Evolutionary conservation across 2,113 vertebrate species (phyloP).

Genomic region (Taurulus bubalis): DNA sequence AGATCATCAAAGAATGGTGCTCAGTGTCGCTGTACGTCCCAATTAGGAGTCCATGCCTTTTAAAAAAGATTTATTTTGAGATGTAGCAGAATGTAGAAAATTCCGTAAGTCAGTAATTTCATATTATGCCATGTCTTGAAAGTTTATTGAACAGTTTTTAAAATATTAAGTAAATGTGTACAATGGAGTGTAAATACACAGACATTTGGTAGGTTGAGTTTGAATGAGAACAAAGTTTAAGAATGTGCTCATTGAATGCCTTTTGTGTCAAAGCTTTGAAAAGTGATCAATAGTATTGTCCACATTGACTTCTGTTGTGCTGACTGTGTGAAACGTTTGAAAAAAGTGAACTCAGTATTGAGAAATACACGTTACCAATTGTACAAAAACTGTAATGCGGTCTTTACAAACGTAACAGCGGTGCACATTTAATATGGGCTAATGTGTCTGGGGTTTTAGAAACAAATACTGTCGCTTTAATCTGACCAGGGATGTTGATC

Average conservation of each 20-base stretch:
- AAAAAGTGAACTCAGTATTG: not conserved
- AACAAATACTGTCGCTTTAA: constrained; percentile 64
- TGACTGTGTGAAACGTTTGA: not conserved
- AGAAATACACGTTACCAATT: not conserved
- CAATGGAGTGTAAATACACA: not conserved
- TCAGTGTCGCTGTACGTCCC: not conserved
- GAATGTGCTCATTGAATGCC: not conserved
- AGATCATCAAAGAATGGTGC: not conserved
- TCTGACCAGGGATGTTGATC: constrained; percentile 60
- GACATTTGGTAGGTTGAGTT: not conserved
- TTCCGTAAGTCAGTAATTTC: not conserved
- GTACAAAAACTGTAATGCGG: not conserved
- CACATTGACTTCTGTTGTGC: not conserved
- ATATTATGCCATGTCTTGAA: not conserved
- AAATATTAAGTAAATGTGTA: not conserved
- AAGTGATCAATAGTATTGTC: not conserved
- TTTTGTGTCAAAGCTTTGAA: not conserved
- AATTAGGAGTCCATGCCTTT: not conserved
- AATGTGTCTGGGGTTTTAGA: constrained; percentile 40
- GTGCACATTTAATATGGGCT: constrained; percentile 28
- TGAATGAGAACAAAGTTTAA: not conserved
- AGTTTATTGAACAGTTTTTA: not conserved
- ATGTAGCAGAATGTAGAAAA: not conserved
- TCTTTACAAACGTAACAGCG: not conserved
- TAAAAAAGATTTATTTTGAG: not conserved